These are phyloP conservation scores for Oryzias sinensis DNA, from an alignment of 2,797 vertebrate species.

Conservation along the genomic window DNA sequence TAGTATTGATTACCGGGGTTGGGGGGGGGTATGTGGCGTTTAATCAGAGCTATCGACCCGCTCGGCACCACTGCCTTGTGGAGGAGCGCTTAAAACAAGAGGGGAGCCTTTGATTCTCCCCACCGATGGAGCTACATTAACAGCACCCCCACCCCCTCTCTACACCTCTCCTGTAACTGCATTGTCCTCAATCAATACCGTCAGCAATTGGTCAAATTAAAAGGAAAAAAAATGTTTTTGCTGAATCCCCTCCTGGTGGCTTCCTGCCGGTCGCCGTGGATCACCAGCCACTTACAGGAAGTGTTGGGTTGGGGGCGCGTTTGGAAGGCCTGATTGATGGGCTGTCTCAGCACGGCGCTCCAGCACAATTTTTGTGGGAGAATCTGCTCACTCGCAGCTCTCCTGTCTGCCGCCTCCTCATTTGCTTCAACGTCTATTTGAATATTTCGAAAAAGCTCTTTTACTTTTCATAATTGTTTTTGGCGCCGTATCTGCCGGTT, in stretches of 20 bases:
- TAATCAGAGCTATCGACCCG: constrained; percentile 93
- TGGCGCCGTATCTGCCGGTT: constrained; percentile 14
- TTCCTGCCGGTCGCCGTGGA: constrained; percentile 61
- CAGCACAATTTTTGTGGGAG: constrained; percentile 47
- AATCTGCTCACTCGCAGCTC: constrained; percentile 34
- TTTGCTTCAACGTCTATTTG: constrained; percentile 37
- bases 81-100: constrained; percentile 73
- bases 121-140: constrained; percentile 71
- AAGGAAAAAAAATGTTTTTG: constrained; percentile 72
- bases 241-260: constrained; percentile 68
- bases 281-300: constrained; percentile 70
- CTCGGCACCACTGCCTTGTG: constrained; percentile 70
- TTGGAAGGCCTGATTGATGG: constrained; percentile 67
- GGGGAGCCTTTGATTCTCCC: constrained; percentile 69
- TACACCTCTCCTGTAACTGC: constrained; percentile 70
- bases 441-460: constrained; percentile 10
- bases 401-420: constrained; percentile 24
- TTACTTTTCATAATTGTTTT: constrained; percentile 12
- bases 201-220: constrained; percentile 78
- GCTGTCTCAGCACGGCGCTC: constrained; percentile 66
- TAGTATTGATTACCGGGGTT: constrained; percentile 86
- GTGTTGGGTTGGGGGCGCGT: constrained; percentile 59
- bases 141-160: constrained; percentile 46
- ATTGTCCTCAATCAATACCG: constrained; percentile 74
- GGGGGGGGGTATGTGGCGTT: constrained; percentile 82